These are phyloP conservation scores for Cosmorhoe ocellata DNA, from an alignment of 2,888 invertebrate species.

Conservation along the genomic window DNA sequence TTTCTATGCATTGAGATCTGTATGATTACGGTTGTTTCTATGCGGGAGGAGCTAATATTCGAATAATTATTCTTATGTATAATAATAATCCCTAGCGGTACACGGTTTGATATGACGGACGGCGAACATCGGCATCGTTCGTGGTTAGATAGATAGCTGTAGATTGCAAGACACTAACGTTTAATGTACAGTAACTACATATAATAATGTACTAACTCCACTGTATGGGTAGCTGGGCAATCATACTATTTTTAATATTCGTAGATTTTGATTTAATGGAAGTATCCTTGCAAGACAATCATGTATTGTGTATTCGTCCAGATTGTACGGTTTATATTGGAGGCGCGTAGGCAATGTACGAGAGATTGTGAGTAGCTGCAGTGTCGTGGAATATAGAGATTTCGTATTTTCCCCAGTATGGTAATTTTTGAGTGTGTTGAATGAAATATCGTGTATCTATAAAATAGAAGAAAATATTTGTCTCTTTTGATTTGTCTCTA, in stretches of 20 bases:
- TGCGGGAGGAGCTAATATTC: slow-evolving; percentile 36
- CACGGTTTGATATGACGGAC: slow-evolving; percentile 45
- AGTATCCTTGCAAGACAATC: slow-evolving; percentile 60
- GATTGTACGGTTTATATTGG: slow-evolving; percentile 54
- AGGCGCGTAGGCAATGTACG: slow-evolving; percentile 43
- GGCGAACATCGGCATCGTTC: slow-evolving; percentile 50
- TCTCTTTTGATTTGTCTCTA: slow-evolving; percentile 46
- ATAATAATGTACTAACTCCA: slow-evolving; percentile 72
- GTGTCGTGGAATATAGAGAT: slow-evolving; percentile 40
- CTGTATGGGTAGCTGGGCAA: slow-evolving; percentile 81
- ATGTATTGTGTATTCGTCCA: slow-evolving; percentile 65
- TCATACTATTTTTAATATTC: slow-evolving; percentile 76
- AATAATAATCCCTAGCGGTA: slow-evolving; percentile 49
- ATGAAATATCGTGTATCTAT: slow-evolving; percentile 35
- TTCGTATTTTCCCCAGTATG: slow-evolving; percentile 35
- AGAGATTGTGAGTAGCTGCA: slow-evolving; percentile 51
- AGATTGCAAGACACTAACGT: slow-evolving; percentile 67
- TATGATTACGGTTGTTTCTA: slow-evolving; percentile 29
- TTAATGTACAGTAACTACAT: slow-evolving; percentile 75
- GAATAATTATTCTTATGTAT: slow-evolving; percentile 48
- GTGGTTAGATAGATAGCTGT: slow-evolving; percentile 66
- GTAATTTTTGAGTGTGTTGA: slow-evolving; percentile 41
- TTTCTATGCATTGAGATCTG: slow-evolving; percentile 48
- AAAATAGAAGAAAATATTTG: slow-evolving; percentile 41
- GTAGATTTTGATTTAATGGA: slow-evolving; percentile 63